Evolutionary conservation across 2,888 invertebrate species (phyloP).

Genomic region (Watsonalla cultraria): DNA sequence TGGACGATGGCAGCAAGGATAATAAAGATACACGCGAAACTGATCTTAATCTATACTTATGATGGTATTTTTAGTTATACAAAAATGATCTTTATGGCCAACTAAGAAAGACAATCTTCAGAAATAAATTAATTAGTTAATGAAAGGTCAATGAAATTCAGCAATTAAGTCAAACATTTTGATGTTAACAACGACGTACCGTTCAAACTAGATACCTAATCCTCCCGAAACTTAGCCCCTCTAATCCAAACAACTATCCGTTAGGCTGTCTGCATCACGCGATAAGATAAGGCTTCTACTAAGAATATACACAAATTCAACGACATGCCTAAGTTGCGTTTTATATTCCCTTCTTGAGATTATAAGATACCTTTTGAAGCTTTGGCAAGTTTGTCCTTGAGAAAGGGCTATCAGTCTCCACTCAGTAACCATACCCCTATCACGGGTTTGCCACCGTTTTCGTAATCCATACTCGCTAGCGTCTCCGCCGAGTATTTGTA

Average conservation of each 20-base stretch:
- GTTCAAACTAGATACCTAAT: background rate
- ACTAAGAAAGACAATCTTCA: no score
- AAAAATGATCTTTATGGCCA: no score
- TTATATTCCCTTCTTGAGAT: constrained; percentile 29
- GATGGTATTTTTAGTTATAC: no score
- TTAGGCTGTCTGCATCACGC: background rate
- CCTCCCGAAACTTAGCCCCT: background rate
- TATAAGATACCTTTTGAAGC: constrained; percentile 30
- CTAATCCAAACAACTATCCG: background rate
- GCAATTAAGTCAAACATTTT: no score
- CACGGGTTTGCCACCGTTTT: no score
- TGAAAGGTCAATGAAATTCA: no score
- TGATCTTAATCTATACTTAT: no score
- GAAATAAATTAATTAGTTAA: no score
- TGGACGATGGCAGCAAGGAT: no score
- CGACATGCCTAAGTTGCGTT: constrained; percentile 22
- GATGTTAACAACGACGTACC: background rate
- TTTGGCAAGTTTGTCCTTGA: constrained; percentile 34
- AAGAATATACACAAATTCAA: constrained; percentile 22
- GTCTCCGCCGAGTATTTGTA: no score
- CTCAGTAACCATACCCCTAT: constrained; percentile 25
- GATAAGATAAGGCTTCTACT: background rate
- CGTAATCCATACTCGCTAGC: no score
- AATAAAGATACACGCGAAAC: no score
- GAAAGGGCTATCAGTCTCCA: constrained; percentile 29